Evolutionary conservation across 2,113 vertebrate genomes (phyloP), one percentile per base, ranked within the genome.

Genomic region (Apeltes quadracus): DNA sequence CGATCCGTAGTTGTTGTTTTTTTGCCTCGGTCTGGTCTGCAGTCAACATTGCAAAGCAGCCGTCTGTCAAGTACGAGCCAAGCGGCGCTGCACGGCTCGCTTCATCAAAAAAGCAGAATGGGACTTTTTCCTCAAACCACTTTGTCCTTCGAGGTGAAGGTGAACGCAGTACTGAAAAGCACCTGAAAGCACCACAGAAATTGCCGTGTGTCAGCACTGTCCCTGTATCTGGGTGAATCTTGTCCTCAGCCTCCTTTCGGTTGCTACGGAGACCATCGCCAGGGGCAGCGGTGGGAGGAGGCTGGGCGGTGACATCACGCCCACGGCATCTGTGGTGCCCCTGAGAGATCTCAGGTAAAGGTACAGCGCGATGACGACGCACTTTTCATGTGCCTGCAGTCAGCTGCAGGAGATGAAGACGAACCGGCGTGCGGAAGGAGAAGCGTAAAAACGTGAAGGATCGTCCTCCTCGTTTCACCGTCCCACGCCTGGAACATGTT

Each of bases 291-390:
- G 55, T 78, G 61, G 84, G 80, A 85, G 90, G 87, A 79, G 58
- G 48, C 65, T 61, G 51, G 32, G 54, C 27, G 7, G 57, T 86
- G 87, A 87, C 81, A 81, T 90, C 87, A 89, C 61, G 3, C 69
- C 72, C 58, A 77, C 64, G 78, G 73, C 38, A 16, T 72, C 75
- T 73, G 71, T 75, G 69, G 34, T 76, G 61, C 81, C 48, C 20
- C 64, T 55, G 67, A 72, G 78, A 76, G 79, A 78, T 79, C 76
- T 86, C 61, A 74, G 84, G 82, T 84, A 63, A 84, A 82, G 71
- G 82, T 75, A 69, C 51, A 76, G 66, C 68, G 61, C 3, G 46
- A 82, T 90, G 84, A 86, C 78, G 75, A 76, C 84, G 86, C 87
- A 87, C 44, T 81, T 88, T 89, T 73, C 22, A 34, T 32, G 44